Evolutionary conservation across 1,140 invertebrate genomes (phyloP), one percentile per base, ranked within the genome.

Genomic region (Drosophila ananassae): DNA sequence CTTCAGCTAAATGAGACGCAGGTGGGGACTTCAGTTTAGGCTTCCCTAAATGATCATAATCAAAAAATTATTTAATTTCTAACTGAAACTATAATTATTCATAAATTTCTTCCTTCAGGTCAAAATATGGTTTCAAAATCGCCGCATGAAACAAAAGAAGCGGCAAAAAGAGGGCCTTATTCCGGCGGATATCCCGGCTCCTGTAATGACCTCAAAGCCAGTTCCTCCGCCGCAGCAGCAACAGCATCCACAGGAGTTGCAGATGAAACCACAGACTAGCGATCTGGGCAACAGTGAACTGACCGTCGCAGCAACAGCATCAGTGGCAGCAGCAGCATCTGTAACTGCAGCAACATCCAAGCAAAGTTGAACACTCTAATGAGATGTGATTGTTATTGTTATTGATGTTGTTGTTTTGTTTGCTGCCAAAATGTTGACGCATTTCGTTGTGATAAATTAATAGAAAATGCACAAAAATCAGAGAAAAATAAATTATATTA

Each of bases 1-100:
- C 93, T 99, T 13, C 97, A 98, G 90, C 94, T 99, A 3, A 99
- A 99, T 92, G 99, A 99, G 92, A 99, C 98, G 0, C 98, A 99
- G 93, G 93, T 94, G 63, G 92, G 93, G 61, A 51, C n/a, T 0
- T 4, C 0, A 2, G 3, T n/a, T 41, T 41, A 41, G 4, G n/a
- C 39, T 41, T 13, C 1, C 1, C 8, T 39, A 0, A 17, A 17
- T 17, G 17, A 17, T n/a, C 37, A 39, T 13, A 39, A 2, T n/a
- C 2, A 39, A 2, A 39, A 0, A n/a, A n/a, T n/a, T n/a, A n/a
- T n/a, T 32, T 6, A 8, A 8, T 32, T 32, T 32, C 17, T 17
- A 5, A 5, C 6, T 7, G 6, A 28, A 28, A 6, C 25, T 6
- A 28, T 28, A 6, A 28, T 50, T 7, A 21, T 21, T 56, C 8